Conservation (phyloP, 37 sponge, comb jelly and placozoan genomes). For the Petrosia ficiformis region DNA sequence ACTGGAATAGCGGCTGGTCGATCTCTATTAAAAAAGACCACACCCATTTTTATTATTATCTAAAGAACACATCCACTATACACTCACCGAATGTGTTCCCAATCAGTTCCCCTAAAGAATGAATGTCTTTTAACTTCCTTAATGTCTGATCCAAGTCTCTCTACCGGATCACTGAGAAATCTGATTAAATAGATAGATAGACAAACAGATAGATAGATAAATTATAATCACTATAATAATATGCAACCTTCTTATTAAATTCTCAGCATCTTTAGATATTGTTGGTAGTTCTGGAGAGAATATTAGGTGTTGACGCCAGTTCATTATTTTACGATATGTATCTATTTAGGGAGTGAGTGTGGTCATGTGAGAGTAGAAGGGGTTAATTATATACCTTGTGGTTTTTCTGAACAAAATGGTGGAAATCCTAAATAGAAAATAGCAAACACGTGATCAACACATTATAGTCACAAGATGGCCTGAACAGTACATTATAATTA, state of each 20-base stretch:
- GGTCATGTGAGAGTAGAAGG: neutral
- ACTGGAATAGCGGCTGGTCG: conserved; percentile 93
- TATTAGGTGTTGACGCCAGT: conserved; percentile 85
- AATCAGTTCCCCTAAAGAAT: conserved; percentile 88
- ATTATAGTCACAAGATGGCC: too few relatives aligned
- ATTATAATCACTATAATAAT: neutral
- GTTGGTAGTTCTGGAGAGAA: conserved; percentile 92
- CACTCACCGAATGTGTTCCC: conserved; percentile 85
- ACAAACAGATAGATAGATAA: neutral
- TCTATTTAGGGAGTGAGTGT: conserved; percentile 30
- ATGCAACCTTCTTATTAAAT: conserved; percentile 66
- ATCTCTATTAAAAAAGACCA: conserved; percentile 46
- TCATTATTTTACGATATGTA: conserved; percentile 96
- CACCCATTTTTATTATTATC: too few relatives aligned
- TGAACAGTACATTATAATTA: too few relatives aligned
- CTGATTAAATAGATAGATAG: conserved; percentile 11
- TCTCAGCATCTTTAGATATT: conserved; percentile 77
- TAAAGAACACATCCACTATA: neutral
- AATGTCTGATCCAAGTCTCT: conserved; percentile 61
- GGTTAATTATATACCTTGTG: conserved; percentile 56
- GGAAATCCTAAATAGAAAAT: conserved; percentile 72
- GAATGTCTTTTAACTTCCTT: conserved; percentile 80
- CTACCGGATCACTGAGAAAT: conserved; percentile 66
- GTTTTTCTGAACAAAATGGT: conserved; percentile 94
- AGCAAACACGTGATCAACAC: too few relatives aligned